Base-by-base conservation (phyloP, 2,888 invertebrate genomes). In the Argyresthia albistria region DNA sequence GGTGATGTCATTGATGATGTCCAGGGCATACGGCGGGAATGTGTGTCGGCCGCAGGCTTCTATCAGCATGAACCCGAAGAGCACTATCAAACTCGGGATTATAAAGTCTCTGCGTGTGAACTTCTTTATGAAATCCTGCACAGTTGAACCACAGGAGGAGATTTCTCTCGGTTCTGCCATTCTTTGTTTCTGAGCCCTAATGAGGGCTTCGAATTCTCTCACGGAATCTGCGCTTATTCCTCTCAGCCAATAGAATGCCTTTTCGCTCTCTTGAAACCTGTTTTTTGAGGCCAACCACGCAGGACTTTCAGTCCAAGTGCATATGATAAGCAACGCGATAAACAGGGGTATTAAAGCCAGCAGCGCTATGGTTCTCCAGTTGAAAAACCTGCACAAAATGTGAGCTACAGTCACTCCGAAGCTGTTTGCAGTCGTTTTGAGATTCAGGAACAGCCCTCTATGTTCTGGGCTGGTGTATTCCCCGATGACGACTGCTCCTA, bases 291-390 rank as follows among this genome's bases (percentile, higher is more conserved):
- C 78, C 46, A 92, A 63, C 91, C 91, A 92, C 10, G 82, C 75
- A 0, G 91, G 91, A 12, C 91, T 89, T 67, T 92, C 92, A 0
- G 89, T 90, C 58, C 90, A 71, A 0, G 88, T 79, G 10, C 73
- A 64, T 1, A 89, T 70, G 0, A 79, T 65, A 0, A 64, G 1
- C 1, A 76, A 48, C 0, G 74, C 60, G 1, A 68, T 1, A 0
- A 66, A 9, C 37, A 65, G 60, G 0, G 79, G 76, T 1, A 71
- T 39, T 4, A 73, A 8, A 0, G 64, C 59, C 0, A 69, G 51
- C 2, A 74, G 51, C 0, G 76, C 71, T 0, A 76, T 57, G 1
- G 63, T 70, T 53, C 67, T 67, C 75, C 75, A 80, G 7, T 66
- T 53, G 1, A 60, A 59, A 39, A 59, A 69, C 49, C 68, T 55